These are phyloP conservation scores for Edolisoma coerulescens DNA, from an alignment of 2,113 vertebrate species.

Conservation along the genomic window DNA sequence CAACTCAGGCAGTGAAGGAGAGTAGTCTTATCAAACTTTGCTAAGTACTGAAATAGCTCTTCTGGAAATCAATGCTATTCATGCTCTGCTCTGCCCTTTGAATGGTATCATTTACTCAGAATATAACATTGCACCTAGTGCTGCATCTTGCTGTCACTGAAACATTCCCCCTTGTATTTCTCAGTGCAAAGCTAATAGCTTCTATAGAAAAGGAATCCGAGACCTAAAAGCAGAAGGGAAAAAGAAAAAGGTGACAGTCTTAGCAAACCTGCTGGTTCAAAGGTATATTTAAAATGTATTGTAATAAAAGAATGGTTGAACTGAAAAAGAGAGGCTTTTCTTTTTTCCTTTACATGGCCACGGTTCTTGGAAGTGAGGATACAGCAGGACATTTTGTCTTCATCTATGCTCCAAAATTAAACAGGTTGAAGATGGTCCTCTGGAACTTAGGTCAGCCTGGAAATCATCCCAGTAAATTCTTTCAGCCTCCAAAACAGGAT, in stretches of 20 bases:
- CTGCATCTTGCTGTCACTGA: conserved; percentile 51
- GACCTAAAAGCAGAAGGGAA: neutral
- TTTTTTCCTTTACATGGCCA: neutral
- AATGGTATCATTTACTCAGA: conserved; percentile 54
- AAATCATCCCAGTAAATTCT: neutral
- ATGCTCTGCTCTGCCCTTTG: conserved; percentile 31
- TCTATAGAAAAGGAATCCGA: neutral
- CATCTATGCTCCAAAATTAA: neutral
- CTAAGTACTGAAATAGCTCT: conserved; percentile 23
- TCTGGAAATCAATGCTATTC: conserved; percentile 46
- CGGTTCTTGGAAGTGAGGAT: neutral
- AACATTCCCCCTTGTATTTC: conserved; percentile 38
- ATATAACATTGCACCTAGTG: conserved; percentile 16
- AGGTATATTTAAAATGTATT: conserved; percentile 1
- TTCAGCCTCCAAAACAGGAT: neutral
- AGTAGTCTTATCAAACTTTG: conserved; percentile 4
- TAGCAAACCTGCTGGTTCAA: neutral
- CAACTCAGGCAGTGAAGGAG: neutral
- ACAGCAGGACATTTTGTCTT: neutral
- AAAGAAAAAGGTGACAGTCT: neutral
- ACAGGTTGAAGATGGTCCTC: neutral
- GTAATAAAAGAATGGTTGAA: neutral
- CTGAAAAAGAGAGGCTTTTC: neutral
- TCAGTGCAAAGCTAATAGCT: neutral
- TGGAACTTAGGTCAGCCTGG: neutral